phyloP scores from a whole-genome alignment of 35 echinoderm and acorn worm species.

The Hemicentrotus pulcherrimus region DNA sequence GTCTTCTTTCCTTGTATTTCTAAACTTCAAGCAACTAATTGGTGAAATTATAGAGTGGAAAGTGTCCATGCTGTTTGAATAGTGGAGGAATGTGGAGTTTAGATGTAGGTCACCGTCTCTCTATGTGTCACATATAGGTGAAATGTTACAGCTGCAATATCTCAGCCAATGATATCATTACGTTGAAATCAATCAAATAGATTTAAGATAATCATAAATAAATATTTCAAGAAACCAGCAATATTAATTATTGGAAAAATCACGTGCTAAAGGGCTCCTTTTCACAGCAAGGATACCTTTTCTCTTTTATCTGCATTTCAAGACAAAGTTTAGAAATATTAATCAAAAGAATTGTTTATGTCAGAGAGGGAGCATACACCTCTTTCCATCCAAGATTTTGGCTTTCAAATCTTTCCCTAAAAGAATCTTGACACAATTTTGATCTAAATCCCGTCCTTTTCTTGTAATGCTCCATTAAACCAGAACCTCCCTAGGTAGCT shows the following conservation, averaged over 20 bases:
- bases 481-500: conserved; percentile 6
- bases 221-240: not conserved
- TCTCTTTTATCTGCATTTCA: too few relatives aligned
- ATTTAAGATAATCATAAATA: not conserved
- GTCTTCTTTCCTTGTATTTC: not conserved
- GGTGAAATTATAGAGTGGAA: conserved; percentile 3
- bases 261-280: not conserved
- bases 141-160: not conserved
- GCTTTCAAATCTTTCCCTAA: not conserved
- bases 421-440: conserved; percentile 13
- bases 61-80: not conserved
- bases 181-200: not conserved
- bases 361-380: not conserved
- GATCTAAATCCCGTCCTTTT: conserved; percentile 25
- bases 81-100: not conserved
- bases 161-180: not conserved
- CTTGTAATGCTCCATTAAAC: conserved; percentile 20
- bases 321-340: too few relatives aligned
- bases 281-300: too few relatives aligned
- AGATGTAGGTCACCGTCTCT: not conserved
- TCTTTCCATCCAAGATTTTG: not conserved
- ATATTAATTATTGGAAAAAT: not conserved
- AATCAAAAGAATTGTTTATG: too few relatives aligned
- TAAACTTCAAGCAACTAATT: not conserved
- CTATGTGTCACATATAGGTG: not conserved